Evolutionary conservation across 2,888 invertebrate species (phyloP), one percentile per base, ranked within the genome.

Genomic region (Noctua janthina): DNA sequence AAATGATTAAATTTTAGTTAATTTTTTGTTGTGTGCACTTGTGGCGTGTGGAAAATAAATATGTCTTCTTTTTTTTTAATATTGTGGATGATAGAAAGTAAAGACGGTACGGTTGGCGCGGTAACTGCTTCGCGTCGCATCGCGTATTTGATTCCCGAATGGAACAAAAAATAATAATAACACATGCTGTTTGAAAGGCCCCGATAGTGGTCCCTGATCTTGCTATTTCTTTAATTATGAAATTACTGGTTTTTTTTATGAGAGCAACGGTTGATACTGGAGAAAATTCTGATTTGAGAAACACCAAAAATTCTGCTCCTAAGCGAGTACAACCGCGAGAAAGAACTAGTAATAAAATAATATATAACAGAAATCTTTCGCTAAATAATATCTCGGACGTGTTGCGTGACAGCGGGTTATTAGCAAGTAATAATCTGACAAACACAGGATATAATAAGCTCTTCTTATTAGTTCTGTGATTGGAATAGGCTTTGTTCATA

Each of bases 401-500:
- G 29, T 68, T 64, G 56, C 71, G 72, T 78, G 78, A 72, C 81
- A 43, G 35, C 54, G 23, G 29, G 66, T 72, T 88, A 85, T 81
- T 78, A 86, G 74, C 68, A 17, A 43, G 29, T 74, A 78, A 67
- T 76, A 80, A 64, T 78, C 72, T 78, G 68, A 80, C 81, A 87
- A 88, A 74, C 54, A 73, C 67, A 75, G 59, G 20, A 75, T 64
- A 69, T 69, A 82, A 82, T 79, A 64, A 87, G 66, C 78, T 59
- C 70, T 59, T 49, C 56, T 79, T 82, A 78, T 84, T 87, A 67
- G 51, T 76, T 78, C 46, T 70, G 39, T 78, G 68, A 85, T 81
- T 81, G 67, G 35, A 66, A 64, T 17, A 51, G 64, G 51, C 17
- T 64, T 72, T 56, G 54, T 66, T 59, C 43, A 72, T 68, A 54